A percentile compares a stretch with the other conserved stretches of the same genome.
These are phyloP conservation scores for Anorthoa munda DNA, from an alignment of 2,888 invertebrate species.

Conservation along the genomic window DNA sequence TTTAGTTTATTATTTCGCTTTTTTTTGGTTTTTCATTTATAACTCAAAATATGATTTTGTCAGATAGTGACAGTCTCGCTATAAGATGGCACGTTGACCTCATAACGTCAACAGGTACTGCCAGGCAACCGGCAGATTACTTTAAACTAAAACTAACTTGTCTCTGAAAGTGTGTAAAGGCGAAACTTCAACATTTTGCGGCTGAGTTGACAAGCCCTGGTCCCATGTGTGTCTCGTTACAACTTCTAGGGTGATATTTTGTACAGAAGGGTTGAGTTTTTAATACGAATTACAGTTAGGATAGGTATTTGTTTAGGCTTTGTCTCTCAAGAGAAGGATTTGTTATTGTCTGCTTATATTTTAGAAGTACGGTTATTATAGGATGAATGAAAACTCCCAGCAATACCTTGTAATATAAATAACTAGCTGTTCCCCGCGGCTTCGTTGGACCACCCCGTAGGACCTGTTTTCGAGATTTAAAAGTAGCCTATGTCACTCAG, in stretches of 20 bases:
- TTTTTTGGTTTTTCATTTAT: no score
- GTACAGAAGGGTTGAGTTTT: constrained; percentile 21
- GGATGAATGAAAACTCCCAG: no score
- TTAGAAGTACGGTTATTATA: not conserved
- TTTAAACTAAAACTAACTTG: constrained; percentile 56
- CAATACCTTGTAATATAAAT: no score
- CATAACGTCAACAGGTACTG: constrained; percentile 53
- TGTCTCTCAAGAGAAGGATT: constrained; percentile 5
- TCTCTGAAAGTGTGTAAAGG: constrained; percentile 37
- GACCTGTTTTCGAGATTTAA: no score
- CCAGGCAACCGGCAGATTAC: constrained; percentile 51
- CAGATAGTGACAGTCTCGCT: no score
- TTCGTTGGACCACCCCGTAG: no score
- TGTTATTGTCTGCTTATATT: not conserved
- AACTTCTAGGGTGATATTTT: constrained; percentile 51
- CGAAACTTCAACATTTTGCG: constrained; percentile 61
- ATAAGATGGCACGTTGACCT: constrained; percentile 11
- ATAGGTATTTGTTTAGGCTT: not conserved
- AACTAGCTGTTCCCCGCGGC: no score
- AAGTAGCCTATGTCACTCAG: no score
- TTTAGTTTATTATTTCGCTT: no score
- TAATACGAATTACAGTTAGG: not conserved
- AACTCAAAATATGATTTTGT: no score
- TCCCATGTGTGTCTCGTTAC: constrained; percentile 55
- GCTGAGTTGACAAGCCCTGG: constrained; percentile 48